phyloP scores from a whole-genome alignment of 2,113 vertebrate species.

The Grantiella picta region DNA sequence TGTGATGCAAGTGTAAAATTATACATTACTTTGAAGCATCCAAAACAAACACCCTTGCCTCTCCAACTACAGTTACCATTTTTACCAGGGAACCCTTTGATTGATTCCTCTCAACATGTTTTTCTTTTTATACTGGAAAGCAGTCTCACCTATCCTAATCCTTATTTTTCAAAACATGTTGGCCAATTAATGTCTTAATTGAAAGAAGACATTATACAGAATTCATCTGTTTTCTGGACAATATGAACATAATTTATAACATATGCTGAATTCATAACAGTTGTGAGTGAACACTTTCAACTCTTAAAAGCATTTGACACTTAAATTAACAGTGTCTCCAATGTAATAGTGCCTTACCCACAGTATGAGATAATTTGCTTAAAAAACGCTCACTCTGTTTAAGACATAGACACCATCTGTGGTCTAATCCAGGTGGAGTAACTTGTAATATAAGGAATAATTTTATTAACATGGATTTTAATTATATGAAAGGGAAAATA shows the following conservation, averaged over 20 bases:
- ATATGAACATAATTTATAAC: not conserved
- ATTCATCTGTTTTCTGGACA: constrained; percentile 17
- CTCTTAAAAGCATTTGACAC: not conserved
- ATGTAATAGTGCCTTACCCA: not conserved
- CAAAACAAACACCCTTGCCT: not conserved
- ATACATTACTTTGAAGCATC: not conserved
- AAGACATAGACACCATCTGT: not conserved
- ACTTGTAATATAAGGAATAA: not conserved
- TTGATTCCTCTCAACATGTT: not conserved
- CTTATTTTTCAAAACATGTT: not conserved
- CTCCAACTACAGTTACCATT: not conserved
- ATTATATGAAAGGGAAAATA: not conserved
- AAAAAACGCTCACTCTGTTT: not conserved
- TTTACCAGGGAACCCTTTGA: not conserved
- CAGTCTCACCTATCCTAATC: not conserved
- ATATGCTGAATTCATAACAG: constrained; percentile 1
- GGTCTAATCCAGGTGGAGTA: not conserved
- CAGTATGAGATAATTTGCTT: not conserved
- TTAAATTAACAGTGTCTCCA: constrained; percentile 41
- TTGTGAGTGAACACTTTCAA: constrained; percentile 26
- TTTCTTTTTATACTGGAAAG: not conserved
- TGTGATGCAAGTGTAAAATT: not conserved
- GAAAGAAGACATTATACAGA: not conserved
- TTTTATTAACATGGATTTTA: not conserved
- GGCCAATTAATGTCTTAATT: constrained; percentile 1